Evolutionary conservation across 1,140 invertebrate genomes (phyloP).

Genomic region (Sogatella furcifera): DNA sequence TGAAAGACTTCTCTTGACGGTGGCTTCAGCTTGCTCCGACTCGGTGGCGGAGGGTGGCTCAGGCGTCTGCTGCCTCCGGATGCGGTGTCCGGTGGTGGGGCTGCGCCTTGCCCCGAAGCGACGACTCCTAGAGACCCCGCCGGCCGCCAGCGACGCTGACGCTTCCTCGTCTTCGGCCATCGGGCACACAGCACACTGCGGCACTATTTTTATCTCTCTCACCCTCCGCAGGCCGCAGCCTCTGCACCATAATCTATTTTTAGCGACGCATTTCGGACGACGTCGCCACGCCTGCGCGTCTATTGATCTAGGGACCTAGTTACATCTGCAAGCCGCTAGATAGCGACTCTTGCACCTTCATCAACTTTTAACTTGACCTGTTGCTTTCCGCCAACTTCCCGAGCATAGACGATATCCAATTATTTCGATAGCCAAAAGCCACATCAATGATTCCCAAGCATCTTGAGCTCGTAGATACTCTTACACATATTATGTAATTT

Average conservation of each 20-base stretch:
- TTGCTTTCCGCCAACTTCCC: background rate
- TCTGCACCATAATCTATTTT: background rate
- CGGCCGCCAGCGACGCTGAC: conserved; percentile 8
- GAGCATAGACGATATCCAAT: no score
- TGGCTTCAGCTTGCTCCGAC: background rate
- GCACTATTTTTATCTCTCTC: background rate
- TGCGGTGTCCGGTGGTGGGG: conserved; percentile 14
- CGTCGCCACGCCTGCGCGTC: background rate
- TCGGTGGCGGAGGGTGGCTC: background rate
- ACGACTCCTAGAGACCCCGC: conserved; percentile 9
- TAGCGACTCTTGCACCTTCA: background rate
- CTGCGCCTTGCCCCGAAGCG: conserved; percentile 13
- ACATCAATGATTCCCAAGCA: no score
- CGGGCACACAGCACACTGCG: background rate
- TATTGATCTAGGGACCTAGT: background rate
- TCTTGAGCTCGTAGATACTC: no score
- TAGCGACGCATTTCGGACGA: background rate
- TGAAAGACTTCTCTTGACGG: conserved; percentile 7
- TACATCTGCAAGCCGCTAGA: no score
- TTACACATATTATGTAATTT: no score
- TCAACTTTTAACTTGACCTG: background rate
- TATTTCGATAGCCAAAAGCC: no score
- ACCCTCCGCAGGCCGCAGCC: no score
- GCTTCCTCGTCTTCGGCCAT: background rate
- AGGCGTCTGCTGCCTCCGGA: conserved; percentile 9